A percentile compares a stretch with the other conserved stretches of the same genome.
phyloP scores from a whole-genome alignment of 2,888 invertebrate species.

The Nemoura dubitans region DNA sequence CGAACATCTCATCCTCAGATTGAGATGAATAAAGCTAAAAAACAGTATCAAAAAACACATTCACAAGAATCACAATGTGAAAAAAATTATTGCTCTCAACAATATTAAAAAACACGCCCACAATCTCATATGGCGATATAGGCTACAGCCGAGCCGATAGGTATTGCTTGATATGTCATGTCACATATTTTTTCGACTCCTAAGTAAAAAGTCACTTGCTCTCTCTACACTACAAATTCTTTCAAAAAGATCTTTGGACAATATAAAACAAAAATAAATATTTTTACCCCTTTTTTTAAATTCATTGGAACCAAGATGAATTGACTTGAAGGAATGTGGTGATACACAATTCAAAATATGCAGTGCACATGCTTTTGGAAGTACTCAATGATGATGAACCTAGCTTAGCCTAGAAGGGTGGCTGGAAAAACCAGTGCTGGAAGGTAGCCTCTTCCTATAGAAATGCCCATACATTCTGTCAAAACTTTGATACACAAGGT shows the following conservation, averaged over 20 bases:
- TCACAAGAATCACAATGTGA: background rate
- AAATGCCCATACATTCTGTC: too few relatives aligned
- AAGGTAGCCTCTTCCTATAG: too few relatives aligned
- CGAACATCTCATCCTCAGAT: background rate
- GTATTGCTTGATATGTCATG: conserved; percentile 5
- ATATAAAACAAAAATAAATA: background rate
- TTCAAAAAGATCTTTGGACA: conserved; percentile 9
- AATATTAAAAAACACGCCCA: background rate
- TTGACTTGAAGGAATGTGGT: background rate
- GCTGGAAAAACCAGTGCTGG: too few relatives aligned
- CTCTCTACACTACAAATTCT: background rate
- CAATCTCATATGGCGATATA: background rate
- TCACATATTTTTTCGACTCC: background rate
- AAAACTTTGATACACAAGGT: too few relatives aligned
- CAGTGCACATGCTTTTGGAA: too few relatives aligned
- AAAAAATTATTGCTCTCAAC: conserved; percentile 3
- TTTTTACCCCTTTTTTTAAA: background rate
- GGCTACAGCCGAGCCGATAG: background rate
- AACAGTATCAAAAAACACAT: background rate
- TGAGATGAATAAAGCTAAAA: background rate
- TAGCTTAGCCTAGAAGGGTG: too few relatives aligned
- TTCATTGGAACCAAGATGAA: background rate
- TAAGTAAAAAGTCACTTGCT: background rate
- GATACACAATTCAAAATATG: too few relatives aligned
- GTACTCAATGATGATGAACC: too few relatives aligned